A percentile compares a stretch with the other conserved stretches of the same genome.
Conservation (phyloP, 1,140 invertebrate species). For the Apocrypta bakeri region DNA sequence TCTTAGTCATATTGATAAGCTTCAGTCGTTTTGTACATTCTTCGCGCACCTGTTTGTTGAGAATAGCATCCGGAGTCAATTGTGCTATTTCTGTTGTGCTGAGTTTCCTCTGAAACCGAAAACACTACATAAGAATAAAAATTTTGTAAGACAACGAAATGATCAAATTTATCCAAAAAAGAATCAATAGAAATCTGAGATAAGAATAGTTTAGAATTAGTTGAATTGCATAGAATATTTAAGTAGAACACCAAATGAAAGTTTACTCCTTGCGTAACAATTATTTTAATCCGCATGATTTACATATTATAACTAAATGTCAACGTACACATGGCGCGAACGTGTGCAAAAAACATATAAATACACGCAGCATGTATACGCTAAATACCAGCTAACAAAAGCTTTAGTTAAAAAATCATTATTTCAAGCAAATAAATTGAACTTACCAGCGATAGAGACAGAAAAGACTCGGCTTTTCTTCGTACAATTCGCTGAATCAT, state of each 20-base stretch:
- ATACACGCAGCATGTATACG: neutral
- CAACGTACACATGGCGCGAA: neutral
- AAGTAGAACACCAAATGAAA: neutral
- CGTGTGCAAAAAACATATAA: neutral
- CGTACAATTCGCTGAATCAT: conserved; percentile 30
- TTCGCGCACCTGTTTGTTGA: conserved; percentile 62
- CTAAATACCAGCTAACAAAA: neutral
- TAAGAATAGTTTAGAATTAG: too few relatives aligned
- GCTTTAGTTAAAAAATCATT: neutral
- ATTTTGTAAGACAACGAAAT: neutral
- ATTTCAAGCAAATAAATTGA: neutral
- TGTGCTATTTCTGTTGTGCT: conserved; percentile 41
- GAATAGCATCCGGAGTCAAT: conserved; percentile 62
- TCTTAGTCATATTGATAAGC: conserved; percentile 36
- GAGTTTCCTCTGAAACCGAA: conserved; percentile 40
- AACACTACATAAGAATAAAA: neutral
- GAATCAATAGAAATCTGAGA: too few relatives aligned
- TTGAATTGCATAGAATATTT: neutral
- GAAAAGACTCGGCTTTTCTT: conserved; percentile 34
- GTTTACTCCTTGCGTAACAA: neutral
- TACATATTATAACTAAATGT: neutral
- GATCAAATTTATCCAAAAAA: too few relatives aligned
- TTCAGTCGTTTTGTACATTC: conserved; percentile 63
- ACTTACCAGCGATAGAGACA: neutral
- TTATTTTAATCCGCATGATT: neutral